phyloP scores from a whole-genome alignment of 2,113 vertebrate genomes.

The Athene noctua region DNA sequence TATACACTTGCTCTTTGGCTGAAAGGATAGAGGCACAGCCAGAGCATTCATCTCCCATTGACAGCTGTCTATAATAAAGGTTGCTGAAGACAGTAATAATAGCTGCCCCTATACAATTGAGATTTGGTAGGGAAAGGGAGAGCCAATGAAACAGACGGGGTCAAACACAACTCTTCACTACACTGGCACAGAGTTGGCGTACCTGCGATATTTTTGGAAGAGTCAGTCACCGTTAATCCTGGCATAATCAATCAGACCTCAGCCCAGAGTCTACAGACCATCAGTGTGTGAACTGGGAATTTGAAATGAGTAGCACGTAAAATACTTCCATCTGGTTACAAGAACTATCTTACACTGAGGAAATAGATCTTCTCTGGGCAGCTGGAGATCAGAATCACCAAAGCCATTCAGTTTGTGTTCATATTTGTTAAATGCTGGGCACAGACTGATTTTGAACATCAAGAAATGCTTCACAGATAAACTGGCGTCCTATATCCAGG shows the following conservation, averaged over 20 bases:
- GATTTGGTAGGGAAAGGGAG: neutral
- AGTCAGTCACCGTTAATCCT: neutral
- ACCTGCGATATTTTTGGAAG: neutral
- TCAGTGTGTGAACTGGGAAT: neutral
- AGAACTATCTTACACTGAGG: neutral
- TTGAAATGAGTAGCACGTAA: neutral
- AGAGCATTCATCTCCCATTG: neutral
- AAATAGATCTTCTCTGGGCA: neutral
- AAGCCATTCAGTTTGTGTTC: neutral
- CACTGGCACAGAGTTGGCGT: neutral
- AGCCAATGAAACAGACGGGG: neutral
- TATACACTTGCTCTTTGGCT: neutral
- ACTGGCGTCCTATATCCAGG: neutral
- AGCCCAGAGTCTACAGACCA: neutral
- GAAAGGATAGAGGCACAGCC: neutral
- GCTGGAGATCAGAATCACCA: neutral
- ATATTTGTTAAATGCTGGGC: neutral
- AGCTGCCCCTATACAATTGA: neutral
- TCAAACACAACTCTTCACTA: neutral
- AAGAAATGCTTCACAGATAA: neutral
- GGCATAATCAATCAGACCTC: slow-evolving; percentile 13
- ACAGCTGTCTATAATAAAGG: slow-evolving; percentile 4
- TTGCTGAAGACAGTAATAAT: neutral
- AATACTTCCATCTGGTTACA: neutral
- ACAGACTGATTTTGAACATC: neutral